Percentiles rank a stretch among this genome's conserved stretches.
phyloP scores from a whole-genome alignment of 2,888 invertebrate genomes.

The Nineta flava region DNA sequence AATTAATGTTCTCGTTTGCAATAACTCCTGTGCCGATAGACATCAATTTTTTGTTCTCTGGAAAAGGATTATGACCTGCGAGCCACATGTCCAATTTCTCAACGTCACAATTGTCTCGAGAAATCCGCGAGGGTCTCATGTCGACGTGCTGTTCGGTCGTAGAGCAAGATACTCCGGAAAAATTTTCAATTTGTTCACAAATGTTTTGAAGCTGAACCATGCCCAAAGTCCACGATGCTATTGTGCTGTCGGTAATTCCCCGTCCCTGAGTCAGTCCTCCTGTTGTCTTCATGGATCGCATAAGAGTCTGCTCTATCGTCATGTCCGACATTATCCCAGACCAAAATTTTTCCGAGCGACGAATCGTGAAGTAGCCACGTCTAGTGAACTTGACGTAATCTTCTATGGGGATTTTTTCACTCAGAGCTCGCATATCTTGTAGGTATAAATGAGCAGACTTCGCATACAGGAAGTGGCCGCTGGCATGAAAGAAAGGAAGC shows the following conservation, averaged over 20 bases:
- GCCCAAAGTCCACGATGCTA: conserved; percentile 2
- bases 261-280: conserved; percentile 7
- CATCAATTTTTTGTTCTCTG: conserved; percentile 4
- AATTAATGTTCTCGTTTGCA: background rate
- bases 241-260: background rate
- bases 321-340: background rate
- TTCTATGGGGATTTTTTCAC: background rate
- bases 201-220: conserved; percentile 4
- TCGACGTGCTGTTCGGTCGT: conserved; percentile 8
- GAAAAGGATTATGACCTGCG: conserved; percentile 11
- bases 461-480: background rate
- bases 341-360: background rate
- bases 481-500: background rate
- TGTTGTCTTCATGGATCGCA: conserved; percentile 5
- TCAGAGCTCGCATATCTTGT: background rate
- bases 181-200: conserved; percentile 9
- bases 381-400: background rate
- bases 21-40: conserved; percentile 1
- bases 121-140: conserved; percentile 7
- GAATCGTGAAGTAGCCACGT: background rate
- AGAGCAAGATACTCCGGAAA: conserved; percentile 7
- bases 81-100: conserved; percentile 10
- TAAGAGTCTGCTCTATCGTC: background rate
- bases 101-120: conserved; percentile 8
- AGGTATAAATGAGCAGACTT: background rate